These are phyloP conservation scores for Plebejus anna DNA, from an alignment of 2,888 invertebrate species.

Conservation along the genomic window DNA sequence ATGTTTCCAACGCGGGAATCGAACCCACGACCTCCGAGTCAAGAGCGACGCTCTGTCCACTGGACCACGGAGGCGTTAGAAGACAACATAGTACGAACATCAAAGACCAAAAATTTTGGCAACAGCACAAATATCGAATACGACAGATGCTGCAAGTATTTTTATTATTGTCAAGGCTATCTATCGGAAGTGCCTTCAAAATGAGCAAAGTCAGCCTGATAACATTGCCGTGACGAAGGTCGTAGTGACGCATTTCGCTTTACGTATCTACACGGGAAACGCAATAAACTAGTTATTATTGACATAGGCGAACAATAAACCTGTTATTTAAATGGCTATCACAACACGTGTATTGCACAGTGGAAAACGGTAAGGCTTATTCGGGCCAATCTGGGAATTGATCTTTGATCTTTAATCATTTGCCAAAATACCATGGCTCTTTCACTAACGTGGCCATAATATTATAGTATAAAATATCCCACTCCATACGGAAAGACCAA, in stretches of 20 bases:
- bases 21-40: too few relatives aligned
- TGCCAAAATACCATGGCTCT: neutral
- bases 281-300: neutral
- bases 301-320: neutral
- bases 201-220: neutral
- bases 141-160: neutral
- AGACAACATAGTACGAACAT: neutral
- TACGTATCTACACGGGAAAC: neutral
- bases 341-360: neutral
- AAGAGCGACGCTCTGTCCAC: too few relatives aligned
- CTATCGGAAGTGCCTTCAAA: slow-evolving; percentile 4
- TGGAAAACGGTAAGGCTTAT: neutral
- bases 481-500: neutral
- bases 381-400: neutral
- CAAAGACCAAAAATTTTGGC: neutral
- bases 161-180: slow-evolving; percentile 1
- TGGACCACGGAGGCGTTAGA: too few relatives aligned
- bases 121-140: neutral
- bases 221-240: neutral
- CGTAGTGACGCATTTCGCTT: neutral
- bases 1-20: too few relatives aligned
- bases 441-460: too few relatives aligned
- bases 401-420: neutral
- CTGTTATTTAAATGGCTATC: neutral
- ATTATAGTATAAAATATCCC: neutral